A percentile compares a stretch with the other conserved stretches of the same genome.
Evolutionary conservation across 2,797 vertebrate species (phyloP).

Genomic region (Cossypha heuglini): DNA sequence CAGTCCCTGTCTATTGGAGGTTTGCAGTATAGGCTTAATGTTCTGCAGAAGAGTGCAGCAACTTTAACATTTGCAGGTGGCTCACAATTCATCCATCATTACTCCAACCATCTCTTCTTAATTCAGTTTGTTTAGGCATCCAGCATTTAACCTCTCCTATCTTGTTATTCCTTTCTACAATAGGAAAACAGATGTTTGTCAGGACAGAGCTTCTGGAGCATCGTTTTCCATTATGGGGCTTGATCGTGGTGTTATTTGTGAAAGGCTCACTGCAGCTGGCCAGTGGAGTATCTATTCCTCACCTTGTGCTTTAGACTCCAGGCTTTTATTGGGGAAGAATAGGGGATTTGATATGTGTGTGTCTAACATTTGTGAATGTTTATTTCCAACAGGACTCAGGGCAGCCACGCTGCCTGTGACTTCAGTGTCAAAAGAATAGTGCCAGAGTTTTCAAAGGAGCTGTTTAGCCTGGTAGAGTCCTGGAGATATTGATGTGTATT

Average conservation of each 20-base stretch:
- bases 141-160: neutral
- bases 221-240: neutral
- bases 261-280: constrained; percentile 9
- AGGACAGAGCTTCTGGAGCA: neutral
- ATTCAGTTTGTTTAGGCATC: neutral
- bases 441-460: neutral
- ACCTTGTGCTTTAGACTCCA: neutral
- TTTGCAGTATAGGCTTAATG: neutral
- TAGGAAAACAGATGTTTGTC: constrained; percentile 6
- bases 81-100: neutral
- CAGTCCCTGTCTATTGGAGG: neutral
- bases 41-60: neutral
- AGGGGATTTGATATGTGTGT: neutral
- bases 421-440: neutral
- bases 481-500: neutral
- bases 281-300: neutral
- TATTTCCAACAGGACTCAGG: neutral
- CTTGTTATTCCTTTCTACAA: neutral
- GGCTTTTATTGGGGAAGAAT: neutral
- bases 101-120: neutral
- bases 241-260: neutral
- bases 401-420: neutral
- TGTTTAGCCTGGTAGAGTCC: neutral
- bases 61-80: constrained; percentile 25
- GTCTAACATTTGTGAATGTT: neutral